A percentile compares a stretch with the other conserved stretches of the same genome.
These are phyloP conservation scores for Centrocercus urophasianus DNA, from an alignment of 2,113 vertebrate species.

Conservation along the genomic window DNA sequence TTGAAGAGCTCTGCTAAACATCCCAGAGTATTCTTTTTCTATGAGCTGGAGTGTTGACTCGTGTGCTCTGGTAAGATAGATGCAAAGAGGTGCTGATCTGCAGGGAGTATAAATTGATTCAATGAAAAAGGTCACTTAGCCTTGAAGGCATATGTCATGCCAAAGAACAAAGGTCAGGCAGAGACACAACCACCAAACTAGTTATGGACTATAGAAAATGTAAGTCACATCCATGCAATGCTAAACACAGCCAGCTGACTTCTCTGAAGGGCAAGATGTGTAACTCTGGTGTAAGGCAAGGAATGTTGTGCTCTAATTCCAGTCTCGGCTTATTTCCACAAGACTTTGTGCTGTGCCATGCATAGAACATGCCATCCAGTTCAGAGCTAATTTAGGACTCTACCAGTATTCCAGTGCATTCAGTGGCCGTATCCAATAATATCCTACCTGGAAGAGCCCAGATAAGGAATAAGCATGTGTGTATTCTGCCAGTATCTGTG, in stretches of 20 bases:
- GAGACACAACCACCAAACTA: background rate
- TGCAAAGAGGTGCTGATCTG: background rate
- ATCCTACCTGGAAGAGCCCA: background rate
- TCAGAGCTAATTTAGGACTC: background rate
- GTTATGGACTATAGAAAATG: background rate
- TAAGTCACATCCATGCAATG: background rate
- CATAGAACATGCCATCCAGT: background rate
- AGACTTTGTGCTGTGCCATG: background rate
- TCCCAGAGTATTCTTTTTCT: background rate
- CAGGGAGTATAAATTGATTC: background rate
- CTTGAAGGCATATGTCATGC: background rate
- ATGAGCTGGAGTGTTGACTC: background rate
- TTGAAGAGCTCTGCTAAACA: background rate
- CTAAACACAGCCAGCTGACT: background rate
- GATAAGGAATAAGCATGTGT: background rate
- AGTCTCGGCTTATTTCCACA: background rate
- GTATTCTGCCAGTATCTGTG: background rate
- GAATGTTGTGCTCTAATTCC: background rate
- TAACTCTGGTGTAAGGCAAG: background rate
- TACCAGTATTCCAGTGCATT: background rate
- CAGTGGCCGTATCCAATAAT: background rate
- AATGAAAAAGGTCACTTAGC: background rate
- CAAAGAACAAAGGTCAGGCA: background rate
- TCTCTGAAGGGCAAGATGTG: background rate
- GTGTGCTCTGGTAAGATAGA: background rate